Conservation (phyloP, 2,113 vertebrate species). For the Ictalurus punctatus region DNA sequence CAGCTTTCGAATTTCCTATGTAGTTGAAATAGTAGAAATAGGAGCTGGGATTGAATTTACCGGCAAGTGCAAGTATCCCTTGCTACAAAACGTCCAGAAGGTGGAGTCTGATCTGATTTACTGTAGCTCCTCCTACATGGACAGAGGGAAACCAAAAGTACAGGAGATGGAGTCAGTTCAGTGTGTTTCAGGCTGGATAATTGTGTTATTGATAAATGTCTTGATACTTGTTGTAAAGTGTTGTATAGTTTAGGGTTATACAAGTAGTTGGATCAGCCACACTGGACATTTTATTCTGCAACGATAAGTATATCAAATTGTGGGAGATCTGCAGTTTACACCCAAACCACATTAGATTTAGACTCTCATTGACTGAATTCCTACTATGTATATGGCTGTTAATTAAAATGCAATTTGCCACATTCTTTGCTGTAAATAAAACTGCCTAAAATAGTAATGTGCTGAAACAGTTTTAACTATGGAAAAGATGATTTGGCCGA, state of each 20-base stretch:
- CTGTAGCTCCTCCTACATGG: background rate
- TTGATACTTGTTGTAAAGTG: background rate
- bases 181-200: background rate
- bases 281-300: background rate
- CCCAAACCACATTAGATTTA: background rate
- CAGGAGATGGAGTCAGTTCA: background rate
- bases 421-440: background rate
- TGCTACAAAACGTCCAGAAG: background rate
- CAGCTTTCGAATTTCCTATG: background rate
- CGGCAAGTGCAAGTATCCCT: background rate
- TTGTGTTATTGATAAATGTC: background rate
- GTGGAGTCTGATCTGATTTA: background rate
- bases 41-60: background rate
- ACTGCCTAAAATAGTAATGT: background rate
- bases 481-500: background rate
- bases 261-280: background rate
- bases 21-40: background rate
- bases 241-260: background rate
- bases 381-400: background rate
- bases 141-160: background rate
- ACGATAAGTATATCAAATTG: background rate
- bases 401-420: background rate
- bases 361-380: background rate
- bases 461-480: background rate
- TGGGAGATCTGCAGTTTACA: background rate